Conservation (phyloP, 1,140 invertebrate species). For the Asbolus verrucosus region DNA sequence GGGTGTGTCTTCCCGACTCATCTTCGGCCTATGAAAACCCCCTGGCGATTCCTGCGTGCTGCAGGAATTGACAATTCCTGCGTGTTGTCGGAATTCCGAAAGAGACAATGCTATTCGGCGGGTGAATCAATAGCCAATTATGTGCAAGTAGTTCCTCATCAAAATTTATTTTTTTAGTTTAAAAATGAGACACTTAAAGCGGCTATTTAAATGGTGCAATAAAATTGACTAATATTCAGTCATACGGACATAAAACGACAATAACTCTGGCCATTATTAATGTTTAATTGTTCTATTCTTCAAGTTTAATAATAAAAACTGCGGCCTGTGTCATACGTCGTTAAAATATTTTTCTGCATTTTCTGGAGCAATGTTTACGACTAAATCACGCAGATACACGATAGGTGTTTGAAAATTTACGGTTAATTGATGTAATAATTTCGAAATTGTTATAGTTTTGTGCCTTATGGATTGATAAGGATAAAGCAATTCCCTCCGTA, state of each 20-base stretch:
- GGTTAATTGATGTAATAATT: conserved; percentile 42
- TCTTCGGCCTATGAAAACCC: conserved; percentile 11
- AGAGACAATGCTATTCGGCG: background rate
- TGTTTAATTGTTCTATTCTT: conserved; percentile 34
- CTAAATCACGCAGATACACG: conserved; percentile 31
- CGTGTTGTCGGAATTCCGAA: conserved; percentile 1
- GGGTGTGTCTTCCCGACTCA: conserved; percentile 33
- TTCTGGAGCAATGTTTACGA: conserved; percentile 3
- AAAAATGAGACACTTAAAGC: background rate
- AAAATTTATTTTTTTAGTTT: background rate
- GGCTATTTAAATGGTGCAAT: background rate
- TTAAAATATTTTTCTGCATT: background rate
- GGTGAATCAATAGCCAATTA: background rate
- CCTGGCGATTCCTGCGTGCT: background rate
- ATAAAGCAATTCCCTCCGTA: conserved; percentile 22
- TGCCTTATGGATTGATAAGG: conserved; percentile 39
- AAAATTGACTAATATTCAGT: conserved; percentile 32
- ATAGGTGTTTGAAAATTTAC: conserved; percentile 33
- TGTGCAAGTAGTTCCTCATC: background rate
- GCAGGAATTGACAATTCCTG: background rate
- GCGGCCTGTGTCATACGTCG: background rate
- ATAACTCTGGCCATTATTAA: conserved; percentile 8
- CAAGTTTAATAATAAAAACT: conserved; percentile 10
- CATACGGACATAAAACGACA: conserved; percentile 2
- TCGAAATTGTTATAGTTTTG: conserved; percentile 39